A percentile compares a stretch with the other conserved stretches of the same genome.
Conservation (phyloP, 1,140 invertebrate species). For the Geopemphigus sp. region DNA sequence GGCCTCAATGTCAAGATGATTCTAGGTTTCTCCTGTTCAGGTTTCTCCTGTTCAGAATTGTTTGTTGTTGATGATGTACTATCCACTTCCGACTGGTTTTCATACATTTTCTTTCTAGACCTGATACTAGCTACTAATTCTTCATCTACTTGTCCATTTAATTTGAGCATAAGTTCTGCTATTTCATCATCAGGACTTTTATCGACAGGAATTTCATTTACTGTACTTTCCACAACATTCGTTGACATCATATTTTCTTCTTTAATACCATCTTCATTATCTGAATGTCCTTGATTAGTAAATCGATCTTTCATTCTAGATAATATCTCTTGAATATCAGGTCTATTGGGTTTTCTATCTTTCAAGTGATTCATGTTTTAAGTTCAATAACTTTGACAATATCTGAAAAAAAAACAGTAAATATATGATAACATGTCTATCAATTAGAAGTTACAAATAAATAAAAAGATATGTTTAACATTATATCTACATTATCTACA, state of each 20-base stretch:
- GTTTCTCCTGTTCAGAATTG: slow-evolving; percentile 11
- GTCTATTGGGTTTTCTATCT: slow-evolving; percentile 30
- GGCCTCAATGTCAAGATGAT: slow-evolving; percentile 52
- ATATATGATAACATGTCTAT: too few relatives aligned
- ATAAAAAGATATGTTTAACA: neutral
- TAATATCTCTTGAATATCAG: slow-evolving; percentile 46
- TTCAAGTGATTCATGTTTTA: slow-evolving; percentile 24
- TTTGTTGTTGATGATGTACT: slow-evolving; percentile 32
- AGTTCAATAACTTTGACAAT: neutral
- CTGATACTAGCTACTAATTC: slow-evolving; percentile 42
- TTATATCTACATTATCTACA: neutral
- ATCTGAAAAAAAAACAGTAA: slow-evolving; percentile 1
- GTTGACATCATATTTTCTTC: slow-evolving; percentile 20
- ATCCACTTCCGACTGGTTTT: slow-evolving; percentile 26
- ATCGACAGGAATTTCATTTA: slow-evolving; percentile 12
- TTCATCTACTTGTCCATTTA: slow-evolving; percentile 45
- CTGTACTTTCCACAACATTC: slow-evolving; percentile 12
- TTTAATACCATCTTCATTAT: slow-evolving; percentile 14
- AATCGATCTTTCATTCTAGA: slow-evolving; percentile 39
- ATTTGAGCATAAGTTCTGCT: slow-evolving; percentile 35
- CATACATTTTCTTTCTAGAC: slow-evolving; percentile 42
- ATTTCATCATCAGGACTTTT: slow-evolving; percentile 38
- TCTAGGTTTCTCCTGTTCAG: slow-evolving; percentile 51
- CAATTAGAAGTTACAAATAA: neutral
- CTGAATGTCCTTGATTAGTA: slow-evolving; percentile 14